A percentile compares a stretch with the other conserved stretches of the same genome.
These are phyloP conservation scores for Oryctolagus cuniculus DNA, from an alignment of 2,113 vertebrate genomes.

Conservation along the genomic window DNA sequence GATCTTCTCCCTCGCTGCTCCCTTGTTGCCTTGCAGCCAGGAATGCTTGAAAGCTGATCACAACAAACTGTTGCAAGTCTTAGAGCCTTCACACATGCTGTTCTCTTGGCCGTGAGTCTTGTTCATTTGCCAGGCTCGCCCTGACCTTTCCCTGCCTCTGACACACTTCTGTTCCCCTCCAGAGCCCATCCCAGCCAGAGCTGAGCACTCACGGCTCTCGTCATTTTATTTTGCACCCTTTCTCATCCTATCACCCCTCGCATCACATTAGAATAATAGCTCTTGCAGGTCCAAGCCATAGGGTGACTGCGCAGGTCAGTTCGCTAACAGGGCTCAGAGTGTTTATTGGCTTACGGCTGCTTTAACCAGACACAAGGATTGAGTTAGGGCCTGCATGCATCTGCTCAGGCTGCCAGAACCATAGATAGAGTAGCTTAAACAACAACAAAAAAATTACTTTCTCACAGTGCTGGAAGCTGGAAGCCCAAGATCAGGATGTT, in stretches of 20 bases:
- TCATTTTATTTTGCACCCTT: neutral
- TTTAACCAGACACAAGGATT: neutral
- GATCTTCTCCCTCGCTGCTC: neutral
- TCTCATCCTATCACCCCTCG: neutral
- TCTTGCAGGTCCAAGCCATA: neutral
- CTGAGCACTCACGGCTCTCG: neutral
- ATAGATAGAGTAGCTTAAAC: neutral
- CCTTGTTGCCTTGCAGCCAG: neutral
- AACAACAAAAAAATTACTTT: neutral
- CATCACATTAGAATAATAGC: neutral
- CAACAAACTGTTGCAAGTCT: accelerated
- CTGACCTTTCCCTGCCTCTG: neutral
- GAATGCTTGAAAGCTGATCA: neutral
- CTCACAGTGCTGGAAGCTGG: neutral
- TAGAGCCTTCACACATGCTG: neutral
- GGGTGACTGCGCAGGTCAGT: neutral
- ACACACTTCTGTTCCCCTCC: neutral
- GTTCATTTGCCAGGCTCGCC: neutral
- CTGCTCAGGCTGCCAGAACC: neutral
- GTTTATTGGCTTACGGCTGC: neutral
- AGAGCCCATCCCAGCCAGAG: neutral
- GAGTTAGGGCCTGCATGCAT: neutral
- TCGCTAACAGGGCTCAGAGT: neutral
- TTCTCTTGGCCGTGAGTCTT: neutral
- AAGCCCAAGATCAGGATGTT: neutral